Evolutionary conservation across 2,797 vertebrate genomes (phyloP).

Genomic region (Sebastes elongatus): DNA sequence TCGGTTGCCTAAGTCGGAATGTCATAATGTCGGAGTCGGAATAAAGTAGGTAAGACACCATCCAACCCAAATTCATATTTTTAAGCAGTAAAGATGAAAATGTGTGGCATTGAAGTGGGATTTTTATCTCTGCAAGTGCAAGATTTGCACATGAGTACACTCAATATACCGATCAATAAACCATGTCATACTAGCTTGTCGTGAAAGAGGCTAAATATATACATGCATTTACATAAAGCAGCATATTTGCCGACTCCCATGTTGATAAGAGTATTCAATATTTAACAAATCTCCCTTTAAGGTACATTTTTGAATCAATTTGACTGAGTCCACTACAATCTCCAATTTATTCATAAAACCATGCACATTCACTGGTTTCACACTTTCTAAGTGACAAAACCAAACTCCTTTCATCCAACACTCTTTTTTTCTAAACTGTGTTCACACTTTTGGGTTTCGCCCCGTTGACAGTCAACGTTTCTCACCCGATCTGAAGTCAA

Average conservation of each 20-base stretch:
- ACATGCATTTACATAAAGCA: too few species aligned
- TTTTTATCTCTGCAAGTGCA: too few species aligned
- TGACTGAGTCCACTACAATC: not conserved
- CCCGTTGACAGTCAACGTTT: slow-evolving; percentile 8
- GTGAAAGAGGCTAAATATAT: too few species aligned
- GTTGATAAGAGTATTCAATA: too few species aligned
- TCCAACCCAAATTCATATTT: too few species aligned
- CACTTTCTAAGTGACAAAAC: not conserved
- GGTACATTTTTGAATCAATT: not conserved
- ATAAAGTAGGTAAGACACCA: not conserved
- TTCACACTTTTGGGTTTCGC: not conserved
- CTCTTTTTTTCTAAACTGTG: not conserved
- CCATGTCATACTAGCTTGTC: too few species aligned
- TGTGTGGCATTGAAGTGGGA: too few species aligned
- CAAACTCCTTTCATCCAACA: not conserved
- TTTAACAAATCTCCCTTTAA: too few species aligned
- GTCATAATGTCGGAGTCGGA: not conserved
- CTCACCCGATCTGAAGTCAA: slow-evolving; percentile 6
- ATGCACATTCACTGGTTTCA: not conserved
- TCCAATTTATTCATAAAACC: slow-evolving; percentile 13
- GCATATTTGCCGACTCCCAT: rapidly evolving
- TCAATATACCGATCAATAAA: too few species aligned
- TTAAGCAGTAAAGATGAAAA: too few species aligned
- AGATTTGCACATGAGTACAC: too few species aligned
- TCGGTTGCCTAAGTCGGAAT: too few species aligned